These are phyloP conservation scores for Protosalanx chinensis DNA, from an alignment of 2,797 vertebrate genomes.

Conservation along the genomic window DNA sequence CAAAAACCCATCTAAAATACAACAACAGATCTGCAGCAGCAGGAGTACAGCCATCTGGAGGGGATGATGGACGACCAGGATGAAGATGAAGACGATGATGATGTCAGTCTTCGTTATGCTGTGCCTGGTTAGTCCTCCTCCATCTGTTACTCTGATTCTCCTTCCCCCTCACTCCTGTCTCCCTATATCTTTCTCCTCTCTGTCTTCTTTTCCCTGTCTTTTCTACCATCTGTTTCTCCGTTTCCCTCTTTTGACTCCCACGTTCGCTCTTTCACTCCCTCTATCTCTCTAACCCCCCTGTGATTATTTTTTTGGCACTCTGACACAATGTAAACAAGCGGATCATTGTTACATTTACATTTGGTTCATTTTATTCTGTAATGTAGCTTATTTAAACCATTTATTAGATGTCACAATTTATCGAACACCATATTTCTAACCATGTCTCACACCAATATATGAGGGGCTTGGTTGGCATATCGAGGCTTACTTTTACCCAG, in stretches of 20 bases:
- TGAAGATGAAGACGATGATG: neutral
- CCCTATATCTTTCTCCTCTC: neutral
- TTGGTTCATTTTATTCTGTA: no score
- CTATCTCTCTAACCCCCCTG: neutral
- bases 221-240: neutral
- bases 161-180: neutral
- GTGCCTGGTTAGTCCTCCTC: neutral
- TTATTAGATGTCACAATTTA: no score
- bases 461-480: no score
- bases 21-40: slow-evolving; percentile 50
- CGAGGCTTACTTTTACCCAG: no score
- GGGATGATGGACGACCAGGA: slow-evolving; percentile 19
- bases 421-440: no score
- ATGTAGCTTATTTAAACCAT: no score
- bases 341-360: no score
- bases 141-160: neutral
- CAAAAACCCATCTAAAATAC: neutral
- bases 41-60: neutral
- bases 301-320: no score
- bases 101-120: neutral
- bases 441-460: no score
- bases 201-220: neutral
- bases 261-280: neutral
- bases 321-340: no score
- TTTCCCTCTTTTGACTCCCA: neutral